Evolutionary conservation across 2,888 invertebrate genomes (phyloP).

Genomic region (Rhorus exstirpatorius): DNA sequence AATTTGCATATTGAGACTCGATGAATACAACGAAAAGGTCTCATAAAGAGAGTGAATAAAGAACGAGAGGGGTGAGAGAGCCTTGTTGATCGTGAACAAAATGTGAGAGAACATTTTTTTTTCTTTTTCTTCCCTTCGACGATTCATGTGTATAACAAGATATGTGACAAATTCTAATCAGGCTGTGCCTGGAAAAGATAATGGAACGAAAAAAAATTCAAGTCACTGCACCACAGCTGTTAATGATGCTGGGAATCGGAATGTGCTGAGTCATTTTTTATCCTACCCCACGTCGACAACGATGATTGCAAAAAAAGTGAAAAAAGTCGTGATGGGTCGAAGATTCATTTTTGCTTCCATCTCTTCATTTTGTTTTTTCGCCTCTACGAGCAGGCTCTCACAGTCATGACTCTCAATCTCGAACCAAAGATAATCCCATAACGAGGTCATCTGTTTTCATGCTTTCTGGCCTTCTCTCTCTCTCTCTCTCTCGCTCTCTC

Average conservation of each 20-base stretch:
- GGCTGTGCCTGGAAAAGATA: conserved; percentile 9
- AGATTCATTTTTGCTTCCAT: background rate
- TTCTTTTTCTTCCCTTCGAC: background rate
- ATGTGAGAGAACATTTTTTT: conserved; percentile 10
- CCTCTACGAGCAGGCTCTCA: conserved; percentile 13
- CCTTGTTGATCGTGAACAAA: conserved; percentile 38
- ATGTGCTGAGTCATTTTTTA: conserved; percentile 16
- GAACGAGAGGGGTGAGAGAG: conserved; percentile 16
- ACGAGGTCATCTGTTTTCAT: conserved; percentile 63
- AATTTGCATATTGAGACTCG: conserved; percentile 39
- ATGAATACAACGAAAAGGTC: conserved; percentile 17
- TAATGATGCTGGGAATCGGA: conserved; percentile 18
- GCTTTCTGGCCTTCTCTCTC: conserved; percentile 5
- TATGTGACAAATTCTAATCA: conserved; percentile 55
- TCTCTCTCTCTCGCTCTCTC: conserved; percentile 7
- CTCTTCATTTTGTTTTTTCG: background rate
- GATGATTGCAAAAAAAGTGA: conserved; percentile 30
- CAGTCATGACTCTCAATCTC: conserved; percentile 30
- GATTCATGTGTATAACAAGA: conserved; percentile 35
- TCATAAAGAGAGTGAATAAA: conserved; percentile 8
- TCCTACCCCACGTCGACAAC: conserved; percentile 3
- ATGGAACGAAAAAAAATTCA: conserved; percentile 2
- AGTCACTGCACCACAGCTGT: background rate
- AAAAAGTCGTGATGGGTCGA: conserved; percentile 34
- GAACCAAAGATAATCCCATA: conserved; percentile 61